Conservation (phyloP, 2,113 vertebrate species). For the Egretta garzetta region DNA sequence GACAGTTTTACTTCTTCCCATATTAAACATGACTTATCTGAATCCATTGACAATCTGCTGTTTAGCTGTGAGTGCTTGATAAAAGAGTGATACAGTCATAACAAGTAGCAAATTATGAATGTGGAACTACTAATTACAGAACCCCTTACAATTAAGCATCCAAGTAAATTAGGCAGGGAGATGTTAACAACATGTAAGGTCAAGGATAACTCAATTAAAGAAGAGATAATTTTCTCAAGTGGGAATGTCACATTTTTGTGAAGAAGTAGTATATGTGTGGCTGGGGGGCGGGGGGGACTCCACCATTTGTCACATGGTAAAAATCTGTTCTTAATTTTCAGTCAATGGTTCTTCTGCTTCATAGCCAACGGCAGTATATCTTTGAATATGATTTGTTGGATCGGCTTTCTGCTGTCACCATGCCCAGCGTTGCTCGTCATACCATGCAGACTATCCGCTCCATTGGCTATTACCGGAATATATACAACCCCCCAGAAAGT, state of each 20-base stretch:
- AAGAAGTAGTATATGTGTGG: slow-evolving; percentile 11
- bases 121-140: slow-evolving; percentile 78
- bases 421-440: slow-evolving; percentile 97
- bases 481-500: slow-evolving; percentile 96
- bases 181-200: slow-evolving; percentile 79
- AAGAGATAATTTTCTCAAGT: slow-evolving; percentile 71
- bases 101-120: slow-evolving; percentile 76
- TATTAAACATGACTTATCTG: slow-evolving; percentile 73
- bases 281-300: not conserved
- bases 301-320: slow-evolving; percentile 54
- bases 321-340: slow-evolving; percentile 73
- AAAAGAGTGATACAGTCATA: slow-evolving; percentile 72
- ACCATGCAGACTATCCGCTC: slow-evolving; percentile 98
- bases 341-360: slow-evolving; percentile 97
- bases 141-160: slow-evolving; percentile 78
- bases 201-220: slow-evolving; percentile 79
- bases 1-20: slow-evolving; percentile 64
- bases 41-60: slow-evolving; percentile 78
- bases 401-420: slow-evolving; percentile 92
- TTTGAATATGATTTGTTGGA: slow-evolving; percentile 95
- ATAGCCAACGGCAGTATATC: slow-evolving; percentile 98
- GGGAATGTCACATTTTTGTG: slow-evolving; percentile 67
- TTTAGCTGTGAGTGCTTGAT: slow-evolving; percentile 74
- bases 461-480: slow-evolving; percentile 96
- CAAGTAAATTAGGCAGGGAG: slow-evolving; percentile 77